A percentile compares a stretch with the other conserved stretches of the same genome.
Evolutionary conservation across 2,888 invertebrate species (phyloP).

Genomic region (Rhyacophila evoluta): DNA sequence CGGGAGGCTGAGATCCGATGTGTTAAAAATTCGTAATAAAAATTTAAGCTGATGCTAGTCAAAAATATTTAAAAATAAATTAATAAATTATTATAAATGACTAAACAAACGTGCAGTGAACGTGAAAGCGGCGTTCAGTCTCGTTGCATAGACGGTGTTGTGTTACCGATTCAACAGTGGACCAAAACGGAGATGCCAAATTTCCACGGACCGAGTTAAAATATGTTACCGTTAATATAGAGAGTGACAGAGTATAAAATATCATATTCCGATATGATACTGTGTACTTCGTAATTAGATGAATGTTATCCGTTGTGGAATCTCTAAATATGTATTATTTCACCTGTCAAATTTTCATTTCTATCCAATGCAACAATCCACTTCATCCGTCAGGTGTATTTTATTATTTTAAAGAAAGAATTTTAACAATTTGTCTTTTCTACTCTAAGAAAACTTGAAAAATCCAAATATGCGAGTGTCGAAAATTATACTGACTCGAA

Average conservation of each 20-base stretch:
- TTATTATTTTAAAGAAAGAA: too few species aligned
- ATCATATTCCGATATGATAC: background rate
- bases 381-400: too few species aligned
- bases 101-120: background rate
- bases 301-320: background rate
- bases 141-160: background rate
- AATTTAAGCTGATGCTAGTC: conserved; percentile 51
- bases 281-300: background rate
- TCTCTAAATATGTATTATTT: background rate
- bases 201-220: background rate
- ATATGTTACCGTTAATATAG: background rate
- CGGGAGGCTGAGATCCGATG: background rate
- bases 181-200: background rate
- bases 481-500: too few species aligned
- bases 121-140: background rate
- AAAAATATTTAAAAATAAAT: conserved; percentile 16
- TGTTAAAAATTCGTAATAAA: conserved; percentile 13
- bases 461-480: too few species aligned
- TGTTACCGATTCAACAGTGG: background rate
- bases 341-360: background rate
- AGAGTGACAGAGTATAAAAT: background rate
- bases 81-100: background rate
- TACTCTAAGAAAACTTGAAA: too few species aligned
- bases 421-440: too few species aligned
- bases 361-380: too few species aligned